Base-by-base conservation (phyloP, 1,140 invertebrate genomes). In the Zaprionus ornatus region DNA sequence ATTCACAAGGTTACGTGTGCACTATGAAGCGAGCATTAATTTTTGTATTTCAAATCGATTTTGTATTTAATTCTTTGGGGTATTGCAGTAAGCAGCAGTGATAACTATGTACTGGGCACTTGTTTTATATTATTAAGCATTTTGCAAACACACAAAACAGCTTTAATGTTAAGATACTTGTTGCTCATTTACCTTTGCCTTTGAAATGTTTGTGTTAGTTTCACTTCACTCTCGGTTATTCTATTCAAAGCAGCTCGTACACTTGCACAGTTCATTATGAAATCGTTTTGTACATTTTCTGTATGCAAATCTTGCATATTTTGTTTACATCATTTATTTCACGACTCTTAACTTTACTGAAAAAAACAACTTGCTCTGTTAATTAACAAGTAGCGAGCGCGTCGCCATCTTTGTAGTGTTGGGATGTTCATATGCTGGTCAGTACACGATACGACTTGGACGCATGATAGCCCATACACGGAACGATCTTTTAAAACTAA, bases 1-100 rank as follows among this genome's bases (percentile, higher is more conserved):
- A 84, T 77, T 80, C 74, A 91, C 90, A 91, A 91, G 90, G 90
- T 91, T 91, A 91, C 90, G 90, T 91, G 80, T 91, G 86, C 87
- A 90, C 59, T 74, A 55, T 61, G 65, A 54, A 23, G 60, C 23
- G 45, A 59, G 32, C 69, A 19, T 61, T 77, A 21, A 54, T 67
- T 73, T 67, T 9, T 25, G 1, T 40, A 68, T 37, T 48, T 55
- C 21, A 40, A 12, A 6, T 45, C 12, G 12, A 54, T 55, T 55
- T 62, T 70, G 6, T 3, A 35, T 2, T 1, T 40, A 7, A 21
- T 55, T 29, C n/a, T 15, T 37, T 17, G 37, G 0, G 10, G 4
- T 7, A 17, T 42, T 42, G 21, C 35, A 23, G 19, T 55, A 6
- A 42, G 23, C 52, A 65, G 61, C 12, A 15, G 13, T 29, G 9